Percentiles rank a stretch among this genome's conserved stretches.
Evolutionary conservation across 2,888 invertebrate species (phyloP).

Genomic region (Parnassius orleans): DNA sequence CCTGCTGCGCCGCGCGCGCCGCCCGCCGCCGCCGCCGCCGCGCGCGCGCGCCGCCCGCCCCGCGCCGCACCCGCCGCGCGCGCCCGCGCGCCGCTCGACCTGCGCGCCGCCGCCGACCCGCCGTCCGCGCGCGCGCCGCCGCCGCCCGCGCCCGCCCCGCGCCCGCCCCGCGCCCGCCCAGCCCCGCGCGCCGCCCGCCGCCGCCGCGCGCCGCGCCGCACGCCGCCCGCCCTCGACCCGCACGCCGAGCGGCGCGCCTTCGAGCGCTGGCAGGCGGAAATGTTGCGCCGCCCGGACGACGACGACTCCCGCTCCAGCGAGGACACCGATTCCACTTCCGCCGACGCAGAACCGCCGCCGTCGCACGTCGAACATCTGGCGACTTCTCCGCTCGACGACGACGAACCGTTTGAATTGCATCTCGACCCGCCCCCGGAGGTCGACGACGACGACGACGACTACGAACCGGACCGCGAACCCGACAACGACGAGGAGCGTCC

Average conservation of each 20-base stretch:
- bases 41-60: slow-evolving; percentile 25
- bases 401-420: slow-evolving; percentile 43
- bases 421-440: slow-evolving; percentile 43
- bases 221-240: slow-evolving; percentile 47
- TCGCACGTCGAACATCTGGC: slow-evolving; percentile 30
- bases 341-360: slow-evolving; percentile 29
- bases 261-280: slow-evolving; percentile 62
- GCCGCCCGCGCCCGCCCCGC: slow-evolving; percentile 25
- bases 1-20: slow-evolving; percentile 38
- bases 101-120: slow-evolving; percentile 32
- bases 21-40: slow-evolving; percentile 26
- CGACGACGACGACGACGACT: slow-evolving; percentile 45
- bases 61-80: slow-evolving; percentile 39
- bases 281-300: slow-evolving; percentile 48
- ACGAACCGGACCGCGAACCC: slow-evolving; percentile 45
- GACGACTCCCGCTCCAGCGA: slow-evolving; percentile 52
- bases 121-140: slow-evolving; percentile 27
- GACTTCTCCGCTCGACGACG: slow-evolving; percentile 43
- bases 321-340: slow-evolving; percentile 40
- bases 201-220: slow-evolving; percentile 38
- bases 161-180: slow-evolving; percentile 29
- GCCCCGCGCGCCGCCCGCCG: slow-evolving; percentile 34
- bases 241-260: slow-evolving; percentile 60
- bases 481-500: slow-evolving; percentile 38
- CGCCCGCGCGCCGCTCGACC: slow-evolving; percentile 42